Evolutionary conservation across 2,797 vertebrate genomes (phyloP), one percentile per base, ranked within the genome.

Genomic region (Sandelia bainsii): DNA sequence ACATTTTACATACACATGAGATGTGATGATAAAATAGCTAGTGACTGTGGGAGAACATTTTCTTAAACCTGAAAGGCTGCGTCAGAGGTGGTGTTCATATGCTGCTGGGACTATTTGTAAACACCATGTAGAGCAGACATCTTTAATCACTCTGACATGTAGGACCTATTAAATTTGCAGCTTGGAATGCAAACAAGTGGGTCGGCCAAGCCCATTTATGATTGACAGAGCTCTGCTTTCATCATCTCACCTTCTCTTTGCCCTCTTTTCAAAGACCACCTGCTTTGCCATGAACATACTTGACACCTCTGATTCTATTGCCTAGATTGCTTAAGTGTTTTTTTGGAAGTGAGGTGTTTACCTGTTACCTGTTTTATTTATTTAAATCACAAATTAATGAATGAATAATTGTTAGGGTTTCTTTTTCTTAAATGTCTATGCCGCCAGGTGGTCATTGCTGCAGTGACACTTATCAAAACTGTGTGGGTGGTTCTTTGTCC

Each of bases 121-220:
- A 78, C 81, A 90, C 46, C 64, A 51, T 62, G 68, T 63, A 49
- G 60, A 80, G 63, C 72, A 80, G 80, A 74, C 57, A 71, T 80
- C 61, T 79, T 81, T 77, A 79, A 89, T 85, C 77, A 68, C 66
- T 32, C 45, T 65, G 72, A 86, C 81, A 82, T 69, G 63, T 58
- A 60, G 40, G 71, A 69, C 70, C 69, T 52, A 76, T 75, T 87
- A 70, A 54, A 81, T 80, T 54, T 80, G 62, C 52, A 69, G 42
- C 64, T 71, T 89, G 78, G 80, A 87, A 77, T 79, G 79, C 48
- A 62, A 81, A 84, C 80, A 92, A 89, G 74, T 83, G 64, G 84
- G 82, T 37, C 87, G 84, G 80, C 74, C 86, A 88, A 58, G 62
- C 37, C 29, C 22, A 1, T 52, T 80, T 42, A 48, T 62, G 80